Evolutionary conservation across 2,888 invertebrate species (phyloP).

Genomic region (Ypsolopha sequella): DNA sequence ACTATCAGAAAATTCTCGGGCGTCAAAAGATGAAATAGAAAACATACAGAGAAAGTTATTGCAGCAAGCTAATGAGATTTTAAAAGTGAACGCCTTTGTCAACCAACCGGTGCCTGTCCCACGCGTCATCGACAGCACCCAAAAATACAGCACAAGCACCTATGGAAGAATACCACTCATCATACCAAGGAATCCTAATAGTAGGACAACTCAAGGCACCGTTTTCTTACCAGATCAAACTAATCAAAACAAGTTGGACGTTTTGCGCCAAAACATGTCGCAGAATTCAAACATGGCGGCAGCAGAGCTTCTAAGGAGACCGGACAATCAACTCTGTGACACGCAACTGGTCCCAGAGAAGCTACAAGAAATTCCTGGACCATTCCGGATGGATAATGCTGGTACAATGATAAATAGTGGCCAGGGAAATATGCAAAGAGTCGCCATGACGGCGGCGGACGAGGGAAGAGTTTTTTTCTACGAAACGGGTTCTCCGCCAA

Average conservation of each 20-base stretch:
- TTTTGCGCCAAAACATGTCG: conserved; percentile 24
- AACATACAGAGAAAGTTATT: conserved; percentile 52
- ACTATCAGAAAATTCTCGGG: conserved; percentile 54
- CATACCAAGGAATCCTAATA: conserved; percentile 31
- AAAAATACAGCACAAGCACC: conserved; percentile 37
- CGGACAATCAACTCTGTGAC: conserved; percentile 39
- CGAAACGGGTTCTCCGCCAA: conserved; percentile 66
- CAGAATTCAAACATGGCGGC: conserved; percentile 17
- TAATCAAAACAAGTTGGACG: conserved; percentile 25
- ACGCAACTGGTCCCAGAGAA: conserved; percentile 61
- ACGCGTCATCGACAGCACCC: conserved; percentile 40
- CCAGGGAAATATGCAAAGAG: conserved; percentile 59
- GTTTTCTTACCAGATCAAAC: conserved; percentile 12
- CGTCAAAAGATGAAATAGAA: conserved; percentile 56
- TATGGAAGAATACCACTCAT: conserved; percentile 44
- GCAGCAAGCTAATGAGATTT: conserved; percentile 59
- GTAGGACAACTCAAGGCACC: conserved; percentile 7
- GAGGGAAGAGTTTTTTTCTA: conserved; percentile 72
- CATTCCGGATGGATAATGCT: conserved; percentile 26
- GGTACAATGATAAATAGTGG: conserved; percentile 50
- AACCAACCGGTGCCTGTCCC: conserved; percentile 35
- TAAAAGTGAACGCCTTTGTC: conserved; percentile 59
- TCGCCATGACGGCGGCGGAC: conserved; percentile 45
- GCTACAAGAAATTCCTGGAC: conserved; percentile 41
- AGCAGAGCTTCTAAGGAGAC: conserved; percentile 13